A percentile compares a stretch with the other conserved stretches of the same genome.
phyloP scores from a whole-genome alignment of 2,797 vertebrate genomes.

The Poecilia velifera region DNA sequence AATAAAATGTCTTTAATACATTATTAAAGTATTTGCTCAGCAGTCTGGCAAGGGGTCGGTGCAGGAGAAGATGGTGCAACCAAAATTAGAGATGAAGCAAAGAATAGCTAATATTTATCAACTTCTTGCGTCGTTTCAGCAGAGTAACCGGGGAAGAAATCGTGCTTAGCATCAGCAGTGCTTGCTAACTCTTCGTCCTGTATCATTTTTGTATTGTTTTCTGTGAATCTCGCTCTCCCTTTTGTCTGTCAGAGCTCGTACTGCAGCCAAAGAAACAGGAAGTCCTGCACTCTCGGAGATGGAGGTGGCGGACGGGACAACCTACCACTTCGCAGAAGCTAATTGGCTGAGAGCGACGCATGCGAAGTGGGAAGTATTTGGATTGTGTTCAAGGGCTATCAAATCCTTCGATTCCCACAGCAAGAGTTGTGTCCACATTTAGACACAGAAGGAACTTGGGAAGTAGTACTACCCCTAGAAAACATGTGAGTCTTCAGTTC shows the following conservation, averaged over 20 bases:
- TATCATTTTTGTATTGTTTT: background rate
- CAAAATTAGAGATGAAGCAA: background rate
- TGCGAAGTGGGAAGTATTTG: background rate
- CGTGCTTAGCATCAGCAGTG: background rate
- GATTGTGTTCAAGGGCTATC: background rate
- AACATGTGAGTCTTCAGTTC: background rate
- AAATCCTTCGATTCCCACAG: background rate
- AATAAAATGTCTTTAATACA: background rate
- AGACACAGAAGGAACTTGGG: background rate
- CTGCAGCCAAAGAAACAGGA: background rate
- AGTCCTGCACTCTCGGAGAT: background rate
- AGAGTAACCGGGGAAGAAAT: background rate
- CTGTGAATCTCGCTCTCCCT: background rate
- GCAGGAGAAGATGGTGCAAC: background rate
- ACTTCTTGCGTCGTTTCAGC: background rate
- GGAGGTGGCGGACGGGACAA: background rate
- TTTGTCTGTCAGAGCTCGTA: background rate
- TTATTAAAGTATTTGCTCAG: background rate
- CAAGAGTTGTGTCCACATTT: background rate
- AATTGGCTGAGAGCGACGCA: background rate
- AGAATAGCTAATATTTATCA: background rate
- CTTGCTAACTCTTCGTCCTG: background rate
- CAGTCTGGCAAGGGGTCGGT: background rate
- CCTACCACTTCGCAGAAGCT: background rate
- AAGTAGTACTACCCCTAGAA: background rate